Base-by-base conservation (phyloP, 2,888 invertebrate species). In the Acronicta psi region DNA sequence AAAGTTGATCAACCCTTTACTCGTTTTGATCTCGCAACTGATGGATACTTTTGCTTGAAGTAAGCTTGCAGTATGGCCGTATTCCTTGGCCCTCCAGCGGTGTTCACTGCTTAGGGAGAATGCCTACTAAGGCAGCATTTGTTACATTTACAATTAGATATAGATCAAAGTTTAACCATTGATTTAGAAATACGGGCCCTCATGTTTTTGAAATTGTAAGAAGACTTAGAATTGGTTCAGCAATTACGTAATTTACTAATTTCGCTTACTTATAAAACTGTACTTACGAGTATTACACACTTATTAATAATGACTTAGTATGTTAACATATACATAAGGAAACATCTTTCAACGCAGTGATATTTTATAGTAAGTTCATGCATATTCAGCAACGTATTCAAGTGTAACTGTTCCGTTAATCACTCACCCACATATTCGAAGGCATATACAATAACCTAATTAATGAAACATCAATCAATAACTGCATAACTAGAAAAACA, bases 1-100 rank as follows among this genome's bases (percentile, higher is more conserved):
- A 63, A 73, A 74, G 69, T 66, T 63, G 69, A 72, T 66, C 59
- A 59, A 47, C 31, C 31, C 58, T 61, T 51, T 61, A 65, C 61
- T 62, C 51, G 71, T 69, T 64, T 54, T 17, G 13, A 62, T 60
- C 16, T 61, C 49, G 61, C 47, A 65, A 73, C 34, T 46, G 40
- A 46, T 50, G 36, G 50, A 63, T 43, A 25, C 10, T 49, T 59
- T 47, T 34, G 17, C 23, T 2, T 29, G 29, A 9, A 23, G 23
- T 20, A 43, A 20, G 17, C 18, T n/a, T n/a, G 13, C 0, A 34
- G 34, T 7, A 34, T 6, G 4, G 20, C 20, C 20, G 20, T 20
- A 20, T 20, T 20, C 5, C 20, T 20, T 20, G 5, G 20, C 2
- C 20, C 20, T 20, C 20, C 20, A 20, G 20, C 20, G 20, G 20